Evolutionary conservation across 2,113 vertebrate species (phyloP).

Genomic region (Saguinus imperator): DNA sequence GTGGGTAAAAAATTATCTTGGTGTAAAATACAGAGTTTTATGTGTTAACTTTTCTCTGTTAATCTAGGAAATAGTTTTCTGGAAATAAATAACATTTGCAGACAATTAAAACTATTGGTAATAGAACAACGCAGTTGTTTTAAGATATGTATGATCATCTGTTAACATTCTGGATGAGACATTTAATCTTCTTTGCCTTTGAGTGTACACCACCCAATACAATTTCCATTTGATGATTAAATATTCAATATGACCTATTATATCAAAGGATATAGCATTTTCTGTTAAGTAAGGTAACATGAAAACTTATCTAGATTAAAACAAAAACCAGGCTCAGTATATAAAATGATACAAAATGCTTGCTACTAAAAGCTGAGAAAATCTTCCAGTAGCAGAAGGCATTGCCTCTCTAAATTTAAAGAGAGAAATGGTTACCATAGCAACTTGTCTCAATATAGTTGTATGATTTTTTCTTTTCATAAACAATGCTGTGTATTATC

Average conservation of each 20-base stretch:
- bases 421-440: conserved; percentile 80
- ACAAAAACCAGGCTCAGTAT: neutral
- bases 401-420: conserved; percentile 66
- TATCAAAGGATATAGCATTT: neutral
- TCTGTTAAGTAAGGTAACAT: neutral
- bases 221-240: conserved; percentile 11
- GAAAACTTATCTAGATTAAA: neutral
- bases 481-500: conserved; percentile 40
- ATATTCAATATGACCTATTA: neutral
- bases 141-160: neutral
- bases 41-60: neutral
- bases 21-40: neutral
- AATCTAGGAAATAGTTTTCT: conserved; percentile 24
- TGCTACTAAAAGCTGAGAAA: conserved; percentile 4
- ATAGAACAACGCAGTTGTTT: neutral
- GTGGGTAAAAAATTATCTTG: neutral
- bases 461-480: conserved; percentile 46
- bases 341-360: neutral
- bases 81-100: neutral
- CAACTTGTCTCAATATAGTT: conserved; percentile 74
- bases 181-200: neutral
- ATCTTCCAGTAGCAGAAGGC: conserved; percentile 34
- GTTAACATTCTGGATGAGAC: neutral
- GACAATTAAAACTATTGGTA: neutral
- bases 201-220: neutral